These are phyloP conservation scores for Epinephelus fuscoguttatus DNA, from an alignment of 2,113 vertebrate genomes.

Conservation along the genomic window DNA sequence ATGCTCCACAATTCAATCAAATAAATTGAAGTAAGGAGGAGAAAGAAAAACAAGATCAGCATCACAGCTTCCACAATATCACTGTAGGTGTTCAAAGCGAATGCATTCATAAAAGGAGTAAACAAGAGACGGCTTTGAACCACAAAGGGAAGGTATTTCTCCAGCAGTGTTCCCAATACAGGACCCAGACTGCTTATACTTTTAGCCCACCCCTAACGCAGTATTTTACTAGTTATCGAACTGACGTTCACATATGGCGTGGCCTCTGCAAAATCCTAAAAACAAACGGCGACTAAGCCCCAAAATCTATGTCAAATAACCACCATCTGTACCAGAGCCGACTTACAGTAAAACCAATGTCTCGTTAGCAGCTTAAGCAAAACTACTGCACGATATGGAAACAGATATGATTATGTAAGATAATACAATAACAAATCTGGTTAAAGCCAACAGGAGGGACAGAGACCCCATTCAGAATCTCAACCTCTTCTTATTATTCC, in stretches of 20 bases:
- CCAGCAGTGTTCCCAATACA: conserved; percentile 28
- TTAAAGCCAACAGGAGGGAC: conserved; percentile 67
- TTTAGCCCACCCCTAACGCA: conserved; percentile 51
- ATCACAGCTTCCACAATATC: conserved; percentile 38
- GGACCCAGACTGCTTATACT: conserved; percentile 37
- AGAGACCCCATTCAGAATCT: conserved; percentile 74
- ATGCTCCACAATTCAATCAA: conserved; percentile 33
- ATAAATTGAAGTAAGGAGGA: conserved; percentile 9
- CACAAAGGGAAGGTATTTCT: conserved; percentile 46
- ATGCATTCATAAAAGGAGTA: conserved; percentile 35
- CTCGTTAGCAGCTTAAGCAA: conserved; percentile 63
- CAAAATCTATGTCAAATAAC: conserved; percentile 73
- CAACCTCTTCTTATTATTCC: conserved; percentile 73
- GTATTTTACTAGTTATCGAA: conserved; percentile 61
- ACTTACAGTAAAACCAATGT: conserved; percentile 69
- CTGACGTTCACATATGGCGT: conserved; percentile 57
- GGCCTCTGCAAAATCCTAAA: conserved; percentile 64
- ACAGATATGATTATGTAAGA: conserved; percentile 73
- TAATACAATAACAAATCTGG: conserved; percentile 74
- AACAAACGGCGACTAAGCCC: conserved; percentile 69
- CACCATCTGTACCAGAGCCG: conserved; percentile 60
- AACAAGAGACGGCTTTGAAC: conserved; percentile 49
- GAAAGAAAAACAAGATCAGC: conserved; percentile 30
- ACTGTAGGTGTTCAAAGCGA: conserved; percentile 46
- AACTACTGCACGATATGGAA: conserved; percentile 65